Evolutionary conservation across 2,797 vertebrate genomes (phyloP).

Genomic region (Tokudaia tokunoshimensis): DNA sequence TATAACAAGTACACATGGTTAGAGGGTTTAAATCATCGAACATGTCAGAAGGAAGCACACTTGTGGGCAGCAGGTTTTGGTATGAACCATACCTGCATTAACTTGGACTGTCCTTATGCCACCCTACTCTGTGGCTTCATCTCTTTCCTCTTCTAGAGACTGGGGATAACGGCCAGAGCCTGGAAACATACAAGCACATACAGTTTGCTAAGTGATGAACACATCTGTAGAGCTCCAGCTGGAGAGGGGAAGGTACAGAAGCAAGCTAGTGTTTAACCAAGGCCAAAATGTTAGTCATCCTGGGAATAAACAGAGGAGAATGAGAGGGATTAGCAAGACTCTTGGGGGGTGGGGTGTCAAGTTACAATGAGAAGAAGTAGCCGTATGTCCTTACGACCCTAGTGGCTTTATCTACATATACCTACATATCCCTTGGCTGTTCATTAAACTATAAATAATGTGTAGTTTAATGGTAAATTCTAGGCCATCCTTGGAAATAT

Average conservation of each 20-base stretch:
- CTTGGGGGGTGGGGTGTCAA: background rate
- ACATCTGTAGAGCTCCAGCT: background rate
- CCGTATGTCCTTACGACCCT: background rate
- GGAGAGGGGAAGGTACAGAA: background rate
- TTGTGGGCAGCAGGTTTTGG: background rate
- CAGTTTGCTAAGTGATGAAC: background rate
- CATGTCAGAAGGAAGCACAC: background rate
- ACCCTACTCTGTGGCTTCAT: background rate
- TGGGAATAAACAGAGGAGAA: background rate
- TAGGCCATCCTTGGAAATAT: background rate
- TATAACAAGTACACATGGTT: background rate
- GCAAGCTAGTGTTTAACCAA: background rate
- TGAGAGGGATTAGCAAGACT: background rate
- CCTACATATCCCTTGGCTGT: background rate
- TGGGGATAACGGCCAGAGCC: background rate
- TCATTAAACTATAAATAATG: background rate
- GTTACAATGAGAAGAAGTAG: background rate
- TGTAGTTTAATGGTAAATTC: background rate
- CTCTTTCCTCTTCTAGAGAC: slow-evolving; percentile 1
- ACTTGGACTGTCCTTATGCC: background rate
- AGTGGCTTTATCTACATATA: background rate
- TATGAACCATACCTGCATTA: background rate
- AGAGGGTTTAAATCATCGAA: background rate
- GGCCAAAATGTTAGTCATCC: background rate
- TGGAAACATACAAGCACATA: background rate